Evolutionary conservation across 1,140 invertebrate species (phyloP).

Genomic region (Amphibalanus amphitrite): DNA sequence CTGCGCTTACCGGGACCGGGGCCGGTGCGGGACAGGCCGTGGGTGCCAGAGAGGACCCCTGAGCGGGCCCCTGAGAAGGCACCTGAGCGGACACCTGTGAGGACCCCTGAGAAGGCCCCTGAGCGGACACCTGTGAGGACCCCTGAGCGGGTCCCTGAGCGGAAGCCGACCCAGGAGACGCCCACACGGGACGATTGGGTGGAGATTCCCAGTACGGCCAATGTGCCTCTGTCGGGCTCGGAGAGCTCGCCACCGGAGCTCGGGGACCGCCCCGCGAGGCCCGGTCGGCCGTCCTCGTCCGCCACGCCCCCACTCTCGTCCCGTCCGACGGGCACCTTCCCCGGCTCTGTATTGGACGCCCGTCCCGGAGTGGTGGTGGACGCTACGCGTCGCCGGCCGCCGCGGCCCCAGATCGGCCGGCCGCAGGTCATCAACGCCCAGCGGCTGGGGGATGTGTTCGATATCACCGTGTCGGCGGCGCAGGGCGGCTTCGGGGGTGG

Average conservation of each 20-base stretch:
- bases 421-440: conserved; percentile 5
- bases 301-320: conserved; percentile 1
- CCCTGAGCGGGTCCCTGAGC: too few species aligned
- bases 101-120: too few species aligned
- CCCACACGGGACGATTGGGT: not conserved
- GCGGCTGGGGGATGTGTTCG: conserved; percentile 56
- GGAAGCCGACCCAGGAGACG: not conserved
- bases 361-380: conserved; percentile 13
- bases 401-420: conserved; percentile 20
- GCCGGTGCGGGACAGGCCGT: too few species aligned
- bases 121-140: too few species aligned
- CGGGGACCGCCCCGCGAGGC: conserved; percentile 27
- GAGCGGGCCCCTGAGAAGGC: too few species aligned
- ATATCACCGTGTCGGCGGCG: conserved; percentile 68
- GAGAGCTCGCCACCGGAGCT: conserved; percentile 19
- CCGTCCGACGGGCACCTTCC: not conserved
- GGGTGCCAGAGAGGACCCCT: too few species aligned
- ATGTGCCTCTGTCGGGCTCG: not conserved
- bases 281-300: conserved; percentile 26
- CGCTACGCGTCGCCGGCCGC: conserved; percentile 11
- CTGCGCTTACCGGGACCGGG: too few species aligned
- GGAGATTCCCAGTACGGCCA: not conserved
- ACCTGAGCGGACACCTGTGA: too few species aligned
- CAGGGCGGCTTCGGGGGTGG: conserved; percentile 48
- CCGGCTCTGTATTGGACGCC: conserved; percentile 18